A percentile compares a stretch with the other conserved stretches of the same genome.
Conservation (phyloP, 2,113 vertebrate species). For the Cinclus mexicanus region DNA sequence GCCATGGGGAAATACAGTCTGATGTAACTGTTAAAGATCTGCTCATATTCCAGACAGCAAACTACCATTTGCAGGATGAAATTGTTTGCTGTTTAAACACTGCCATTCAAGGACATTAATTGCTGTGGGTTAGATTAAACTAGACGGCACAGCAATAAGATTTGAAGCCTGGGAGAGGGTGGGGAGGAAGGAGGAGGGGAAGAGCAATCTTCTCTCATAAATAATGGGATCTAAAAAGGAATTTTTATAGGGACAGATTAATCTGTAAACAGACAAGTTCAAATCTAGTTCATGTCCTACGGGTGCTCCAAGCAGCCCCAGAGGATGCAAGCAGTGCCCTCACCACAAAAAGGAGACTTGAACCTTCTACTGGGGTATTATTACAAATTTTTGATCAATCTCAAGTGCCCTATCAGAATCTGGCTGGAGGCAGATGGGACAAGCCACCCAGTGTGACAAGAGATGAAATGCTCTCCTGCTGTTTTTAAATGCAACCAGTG, state of each 20-base stretch:
- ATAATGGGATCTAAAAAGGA: conserved; percentile 50
- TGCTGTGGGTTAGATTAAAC: conserved; percentile 71
- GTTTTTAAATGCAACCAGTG: background rate
- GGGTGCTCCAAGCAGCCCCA: background rate
- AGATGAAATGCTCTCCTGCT: background rate
- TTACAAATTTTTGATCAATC: background rate
- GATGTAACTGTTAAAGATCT: conserved; percentile 35
- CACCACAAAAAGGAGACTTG: background rate
- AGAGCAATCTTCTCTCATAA: conserved; percentile 30
- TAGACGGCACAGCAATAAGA: conserved; percentile 44
- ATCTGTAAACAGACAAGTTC: background rate
- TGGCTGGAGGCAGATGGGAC: background rate
- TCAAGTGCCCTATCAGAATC: background rate
- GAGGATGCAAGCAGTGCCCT: background rate
- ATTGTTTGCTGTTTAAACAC: conserved; percentile 69
- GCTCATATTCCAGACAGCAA: conserved; percentile 52
- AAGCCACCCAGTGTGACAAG: accelerated
- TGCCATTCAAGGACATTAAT: conserved; percentile 72
- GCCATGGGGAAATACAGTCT: conserved; percentile 34
- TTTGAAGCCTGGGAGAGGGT: conserved; percentile 10
- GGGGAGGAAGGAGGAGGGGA: background rate
- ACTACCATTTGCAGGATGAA: conserved; percentile 51
- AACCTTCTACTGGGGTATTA: background rate
- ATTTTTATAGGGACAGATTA: conserved; percentile 17
- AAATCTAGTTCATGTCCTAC: background rate